A percentile compares a stretch with the other conserved stretches of the same genome.
phyloP scores from a whole-genome alignment of 2,797 vertebrate genomes.

The Melanotaenia pygmaea region DNA sequence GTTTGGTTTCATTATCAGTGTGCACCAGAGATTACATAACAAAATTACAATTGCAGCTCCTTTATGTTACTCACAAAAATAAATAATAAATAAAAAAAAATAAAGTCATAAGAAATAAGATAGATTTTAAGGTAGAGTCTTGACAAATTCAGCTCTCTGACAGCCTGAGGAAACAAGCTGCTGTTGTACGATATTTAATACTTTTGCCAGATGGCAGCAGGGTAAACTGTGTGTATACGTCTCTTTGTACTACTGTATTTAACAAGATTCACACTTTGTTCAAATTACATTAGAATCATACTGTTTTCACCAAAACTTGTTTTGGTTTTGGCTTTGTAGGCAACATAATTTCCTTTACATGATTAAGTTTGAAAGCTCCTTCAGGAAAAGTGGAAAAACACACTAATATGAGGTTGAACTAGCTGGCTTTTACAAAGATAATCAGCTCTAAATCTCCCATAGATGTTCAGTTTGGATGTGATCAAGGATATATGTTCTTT shows the following conservation, averaged over 20 bases:
- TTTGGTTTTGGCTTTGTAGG: no score
- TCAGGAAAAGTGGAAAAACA: no score
- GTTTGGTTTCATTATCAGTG: neutral
- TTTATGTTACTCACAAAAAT: neutral
- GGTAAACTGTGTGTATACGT: neutral
- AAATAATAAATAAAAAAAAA: neutral
- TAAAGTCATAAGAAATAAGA: neutral
- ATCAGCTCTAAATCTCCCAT: neutral
- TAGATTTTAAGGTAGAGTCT: neutral
- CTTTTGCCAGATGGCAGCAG: neutral
- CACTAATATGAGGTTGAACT: neutral
- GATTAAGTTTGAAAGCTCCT: neutral
- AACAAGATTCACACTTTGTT: no score
- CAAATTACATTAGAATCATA: no score
- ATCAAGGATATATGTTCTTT: neutral
- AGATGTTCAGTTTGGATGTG: neutral
- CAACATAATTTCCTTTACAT: neutral
- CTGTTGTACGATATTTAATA: neutral
- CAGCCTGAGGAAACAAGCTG: neutral
- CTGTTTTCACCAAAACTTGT: no score
- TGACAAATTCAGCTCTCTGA: neutral
- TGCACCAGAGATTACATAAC: neutral
- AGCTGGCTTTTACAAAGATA: no score
- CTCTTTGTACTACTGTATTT: no score
- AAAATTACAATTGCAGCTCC: neutral